Base-by-base conservation (phyloP, 2,797 vertebrate genomes). In the Manis crassicaudata region DNA sequence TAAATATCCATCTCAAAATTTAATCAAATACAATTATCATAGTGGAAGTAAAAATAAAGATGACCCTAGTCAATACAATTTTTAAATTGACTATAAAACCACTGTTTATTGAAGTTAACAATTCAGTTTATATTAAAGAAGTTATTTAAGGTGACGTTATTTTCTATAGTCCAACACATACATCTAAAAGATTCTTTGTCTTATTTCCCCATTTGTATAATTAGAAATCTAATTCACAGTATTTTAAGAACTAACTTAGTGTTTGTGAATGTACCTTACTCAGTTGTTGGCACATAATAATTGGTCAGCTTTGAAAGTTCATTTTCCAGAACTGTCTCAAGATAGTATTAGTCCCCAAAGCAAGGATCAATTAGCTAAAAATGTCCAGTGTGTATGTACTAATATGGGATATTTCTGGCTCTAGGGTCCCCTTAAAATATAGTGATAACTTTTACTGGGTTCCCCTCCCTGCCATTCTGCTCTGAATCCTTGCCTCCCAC, bases 21-120 rank as follows among this genome's bases (percentile, higher is more conserved):
- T 97, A 96, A 97, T 97, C 95, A 97, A 96, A 94, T 91, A 91
- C 50, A 96, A 96, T 97, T 97, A 97, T 86, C 75, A 95, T 94
- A 97, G 90, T 96, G 82, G 82, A 96, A 92, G 82, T 46, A 89
- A 97, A 96, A 96, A 96, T 96, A 96, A 58, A 91, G 80, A 98
- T 95, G 63, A 96, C 94, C 32, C 43, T 73, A 94, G 85, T 97
- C 94, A 96, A 90, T 91, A 72, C 32, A 79, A 20, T 84, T 95
- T 96, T 96, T 93, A 96, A 96, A 92, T 94, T 79, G 79, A 85
- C 82, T 96, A 76, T 92, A 79, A 96, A 91, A 83, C n/a, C 63
- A 88, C 37, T 95, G 27, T 96, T 95, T 95, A 94, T 96, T 96
- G 92, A 87, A 96, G 94, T 95, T 90, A 96, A 75, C 54, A 95